phyloP scores from a whole-genome alignment of 2,797 vertebrate species.

The Phrynocephalus guinanensis region DNA sequence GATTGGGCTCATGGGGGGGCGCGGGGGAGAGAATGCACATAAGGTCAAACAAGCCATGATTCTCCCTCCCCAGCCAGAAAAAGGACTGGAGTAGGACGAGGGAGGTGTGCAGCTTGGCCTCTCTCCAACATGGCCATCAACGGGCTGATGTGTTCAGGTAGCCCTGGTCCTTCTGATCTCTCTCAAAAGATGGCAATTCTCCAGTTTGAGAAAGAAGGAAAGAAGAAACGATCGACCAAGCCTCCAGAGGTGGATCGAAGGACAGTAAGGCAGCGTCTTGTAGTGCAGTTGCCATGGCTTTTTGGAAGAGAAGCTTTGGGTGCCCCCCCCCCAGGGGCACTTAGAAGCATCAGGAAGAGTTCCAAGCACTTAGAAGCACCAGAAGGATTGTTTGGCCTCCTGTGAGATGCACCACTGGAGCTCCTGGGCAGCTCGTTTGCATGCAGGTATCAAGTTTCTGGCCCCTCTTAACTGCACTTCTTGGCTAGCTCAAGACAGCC shows the following conservation, averaged over 20 bases:
- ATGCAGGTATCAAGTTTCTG: not conserved
- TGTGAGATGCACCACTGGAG: slow-evolving; percentile 54
- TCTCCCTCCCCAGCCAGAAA: too few relatives aligned
- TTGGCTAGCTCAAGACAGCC: not conserved
- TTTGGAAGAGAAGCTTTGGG: not conserved
- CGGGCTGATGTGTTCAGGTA: not conserved
- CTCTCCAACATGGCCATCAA: accelerated
- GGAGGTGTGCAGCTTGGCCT: not conserved
- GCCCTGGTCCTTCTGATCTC: not conserved
- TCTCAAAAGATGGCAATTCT: not conserved
- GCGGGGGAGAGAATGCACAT: not conserved
- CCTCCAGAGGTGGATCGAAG: not conserved
- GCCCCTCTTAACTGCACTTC: not conserved
- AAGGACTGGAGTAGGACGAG: too few relatives aligned
- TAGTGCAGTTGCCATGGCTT: not conserved
- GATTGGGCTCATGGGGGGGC: accelerated
- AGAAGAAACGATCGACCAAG: not conserved
- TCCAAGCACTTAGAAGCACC: not conserved
- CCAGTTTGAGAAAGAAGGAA: too few relatives aligned
- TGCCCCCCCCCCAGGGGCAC: slow-evolving; percentile 27
- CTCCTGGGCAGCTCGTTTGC: slow-evolving; percentile 41
- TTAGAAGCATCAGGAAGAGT: slow-evolving; percentile 3
- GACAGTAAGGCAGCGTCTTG: slow-evolving; percentile 35
- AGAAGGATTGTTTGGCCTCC: accelerated
- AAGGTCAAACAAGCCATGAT: not conserved